Evolutionary conservation across 2,113 vertebrate species (phyloP).

Genomic region (Sinocyclocheilus maitianheensis): DNA sequence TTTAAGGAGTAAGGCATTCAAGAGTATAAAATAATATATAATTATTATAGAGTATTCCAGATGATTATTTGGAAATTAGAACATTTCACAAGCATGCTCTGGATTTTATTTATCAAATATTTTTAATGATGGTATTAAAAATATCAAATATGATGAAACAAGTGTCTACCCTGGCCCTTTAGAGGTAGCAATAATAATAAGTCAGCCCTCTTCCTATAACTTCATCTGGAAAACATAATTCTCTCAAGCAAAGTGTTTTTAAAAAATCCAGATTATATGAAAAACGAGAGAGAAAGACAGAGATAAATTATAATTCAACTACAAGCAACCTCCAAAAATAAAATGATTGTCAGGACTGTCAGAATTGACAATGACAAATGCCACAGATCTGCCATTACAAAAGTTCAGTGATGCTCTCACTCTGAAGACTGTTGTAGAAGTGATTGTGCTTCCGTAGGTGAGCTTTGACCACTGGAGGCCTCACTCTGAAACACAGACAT

Average conservation of each 20-base stretch:
- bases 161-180: background rate
- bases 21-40: background rate
- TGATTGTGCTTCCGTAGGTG: background rate
- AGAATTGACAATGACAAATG: background rate
- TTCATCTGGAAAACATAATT: background rate
- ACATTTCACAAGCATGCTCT: background rate
- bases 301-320: background rate
- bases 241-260: background rate
- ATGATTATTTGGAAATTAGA: background rate
- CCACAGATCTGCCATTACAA: background rate
- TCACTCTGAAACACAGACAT: background rate
- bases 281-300: background rate
- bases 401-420: background rate
- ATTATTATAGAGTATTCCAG: background rate
- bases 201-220: background rate
- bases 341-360: background rate
- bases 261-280: background rate
- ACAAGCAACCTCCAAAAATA: background rate
- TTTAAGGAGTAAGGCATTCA: background rate
- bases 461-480: background rate
- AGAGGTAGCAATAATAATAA: background rate
- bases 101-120: background rate
- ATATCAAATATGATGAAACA: background rate
- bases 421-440: background rate
- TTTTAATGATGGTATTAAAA: background rate